Evolutionary conservation across 2,113 vertebrate species (phyloP).

Genomic region (Himantopus leucocephalus): DNA sequence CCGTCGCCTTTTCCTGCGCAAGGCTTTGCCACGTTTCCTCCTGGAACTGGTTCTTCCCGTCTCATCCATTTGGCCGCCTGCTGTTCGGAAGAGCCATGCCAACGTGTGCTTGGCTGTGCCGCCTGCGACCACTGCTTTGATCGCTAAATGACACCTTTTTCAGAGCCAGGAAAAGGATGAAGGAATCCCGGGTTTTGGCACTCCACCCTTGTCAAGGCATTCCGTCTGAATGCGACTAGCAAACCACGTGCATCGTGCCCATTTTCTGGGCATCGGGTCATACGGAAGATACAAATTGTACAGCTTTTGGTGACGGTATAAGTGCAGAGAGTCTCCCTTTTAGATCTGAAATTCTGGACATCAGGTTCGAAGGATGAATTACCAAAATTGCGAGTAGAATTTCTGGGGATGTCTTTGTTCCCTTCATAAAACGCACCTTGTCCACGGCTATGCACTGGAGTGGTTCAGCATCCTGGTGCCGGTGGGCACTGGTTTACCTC

Average conservation of each 20-base stretch:
- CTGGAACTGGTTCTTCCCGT: background rate
- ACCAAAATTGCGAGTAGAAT: background rate
- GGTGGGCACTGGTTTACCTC: background rate
- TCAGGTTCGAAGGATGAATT: background rate
- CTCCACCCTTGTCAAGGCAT: background rate
- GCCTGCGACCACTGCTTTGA: background rate
- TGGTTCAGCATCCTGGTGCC: background rate
- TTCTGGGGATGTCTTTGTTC: background rate
- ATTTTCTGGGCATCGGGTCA: background rate
- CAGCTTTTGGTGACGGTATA: background rate
- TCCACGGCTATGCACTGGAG: background rate
- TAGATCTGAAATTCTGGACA: background rate
- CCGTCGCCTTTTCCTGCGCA: accelerated
- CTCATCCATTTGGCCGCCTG: background rate
- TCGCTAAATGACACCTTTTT: background rate
- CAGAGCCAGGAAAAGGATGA: background rate
- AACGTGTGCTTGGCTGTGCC: background rate
- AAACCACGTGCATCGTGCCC: background rate
- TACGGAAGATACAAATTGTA: background rate
- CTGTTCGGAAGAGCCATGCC: background rate
- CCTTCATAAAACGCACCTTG: background rate
- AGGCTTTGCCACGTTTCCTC: accelerated
- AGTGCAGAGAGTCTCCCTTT: too few species aligned
- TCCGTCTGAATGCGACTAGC: background rate
- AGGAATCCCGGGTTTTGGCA: background rate